Conservation (phyloP, 2,888 invertebrate genomes). For the Cremastobaeus sp. region DNA sequence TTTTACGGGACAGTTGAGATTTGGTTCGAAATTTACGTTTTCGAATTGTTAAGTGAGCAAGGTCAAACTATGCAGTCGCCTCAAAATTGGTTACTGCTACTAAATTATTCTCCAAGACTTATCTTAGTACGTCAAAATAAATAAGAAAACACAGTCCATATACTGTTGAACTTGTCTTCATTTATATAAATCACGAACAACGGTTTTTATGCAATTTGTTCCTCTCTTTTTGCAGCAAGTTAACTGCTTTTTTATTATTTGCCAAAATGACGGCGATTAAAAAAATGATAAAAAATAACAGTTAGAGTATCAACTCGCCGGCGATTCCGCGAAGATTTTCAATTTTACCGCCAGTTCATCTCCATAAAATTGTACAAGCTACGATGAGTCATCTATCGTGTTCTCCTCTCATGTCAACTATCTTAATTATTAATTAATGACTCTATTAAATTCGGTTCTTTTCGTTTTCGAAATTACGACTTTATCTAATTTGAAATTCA, state of each 20-base stretch:
- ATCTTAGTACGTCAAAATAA: background rate
- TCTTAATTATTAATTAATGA: constrained; percentile 57
- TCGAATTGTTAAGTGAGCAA: background rate
- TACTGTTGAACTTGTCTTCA: too few relatives aligned
- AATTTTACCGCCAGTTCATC: background rate
- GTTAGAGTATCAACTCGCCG: too few relatives aligned
- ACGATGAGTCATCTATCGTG: constrained; percentile 12
- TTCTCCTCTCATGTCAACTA: constrained; percentile 24
- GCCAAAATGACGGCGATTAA: too few relatives aligned
- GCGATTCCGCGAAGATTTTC: background rate
- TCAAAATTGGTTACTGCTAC: background rate
- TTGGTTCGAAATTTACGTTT: background rate
- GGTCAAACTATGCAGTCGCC: background rate
- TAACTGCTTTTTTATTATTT: too few relatives aligned
- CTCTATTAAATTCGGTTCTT: constrained; percentile 43
- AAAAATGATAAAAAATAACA: too few relatives aligned
- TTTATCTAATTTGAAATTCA: constrained; percentile 56
- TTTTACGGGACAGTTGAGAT: too few relatives aligned
- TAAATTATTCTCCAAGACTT: too few relatives aligned
- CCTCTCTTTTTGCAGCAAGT: too few relatives aligned
- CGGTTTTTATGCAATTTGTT: too few relatives aligned
- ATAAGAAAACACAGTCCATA: background rate
- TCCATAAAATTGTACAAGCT: constrained; percentile 6
- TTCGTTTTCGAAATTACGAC: constrained; percentile 40
- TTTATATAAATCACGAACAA: too few relatives aligned